These are phyloP conservation scores for Sabatieria punctata DNA, from an alignment of 2,888 invertebrate genomes.

Conservation along the genomic window DNA sequence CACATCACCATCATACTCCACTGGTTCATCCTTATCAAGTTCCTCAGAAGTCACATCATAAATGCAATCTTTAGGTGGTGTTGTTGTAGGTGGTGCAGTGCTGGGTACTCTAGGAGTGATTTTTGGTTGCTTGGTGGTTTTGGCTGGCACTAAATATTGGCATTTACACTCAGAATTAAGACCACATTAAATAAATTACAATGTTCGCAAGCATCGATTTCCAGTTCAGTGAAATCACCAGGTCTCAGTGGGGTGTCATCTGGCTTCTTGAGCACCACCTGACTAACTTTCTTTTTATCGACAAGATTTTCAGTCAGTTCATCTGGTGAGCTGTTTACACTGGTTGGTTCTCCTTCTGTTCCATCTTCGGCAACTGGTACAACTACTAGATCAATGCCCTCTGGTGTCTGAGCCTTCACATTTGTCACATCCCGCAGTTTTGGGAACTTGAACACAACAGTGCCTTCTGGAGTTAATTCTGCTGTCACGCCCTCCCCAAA, in stretches of 20 bases:
- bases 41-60: too few relatives aligned
- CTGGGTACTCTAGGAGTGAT: too few relatives aligned
- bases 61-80: too few relatives aligned
- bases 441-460: neutral
- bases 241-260: neutral
- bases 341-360: neutral
- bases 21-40: too few relatives aligned
- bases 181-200: neutral
- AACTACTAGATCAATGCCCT: too few relatives aligned
- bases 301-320: neutral
- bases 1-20: too few relatives aligned
- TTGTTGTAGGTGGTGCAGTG: too few relatives aligned
- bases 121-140: too few relatives aligned
- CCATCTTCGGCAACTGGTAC: too few relatives aligned
- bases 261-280: neutral
- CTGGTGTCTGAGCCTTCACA: neutral
- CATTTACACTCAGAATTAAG: neutral
- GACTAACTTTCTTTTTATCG: neutral
- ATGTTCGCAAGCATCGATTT: neutral
- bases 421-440: neutral
- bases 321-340: neutral
- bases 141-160: neutral
- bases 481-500: neutral
- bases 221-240: neutral
- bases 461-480: neutral